Evolutionary conservation across 1,140 invertebrate species (phyloP).

Genomic region (Cotesia typhae): DNA sequence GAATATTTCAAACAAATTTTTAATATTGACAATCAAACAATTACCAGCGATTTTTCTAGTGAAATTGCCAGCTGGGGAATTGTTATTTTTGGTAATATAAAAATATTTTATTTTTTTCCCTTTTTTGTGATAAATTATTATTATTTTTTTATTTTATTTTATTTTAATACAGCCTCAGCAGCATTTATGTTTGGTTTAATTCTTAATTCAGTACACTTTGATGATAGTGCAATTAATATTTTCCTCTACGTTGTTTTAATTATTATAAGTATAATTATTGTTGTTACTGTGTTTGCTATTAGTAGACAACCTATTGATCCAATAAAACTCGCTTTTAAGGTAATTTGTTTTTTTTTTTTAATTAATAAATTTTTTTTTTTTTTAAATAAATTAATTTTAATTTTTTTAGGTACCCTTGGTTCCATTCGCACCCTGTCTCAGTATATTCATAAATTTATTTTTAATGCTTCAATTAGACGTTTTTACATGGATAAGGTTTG

Average conservation of each 20-base stretch:
- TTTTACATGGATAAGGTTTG: conserved; percentile 86
- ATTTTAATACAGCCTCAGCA: conserved; percentile 51
- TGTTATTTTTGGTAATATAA: conserved; percentile 67
- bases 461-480: conserved; percentile 87
- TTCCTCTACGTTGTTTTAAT: conserved; percentile 50
- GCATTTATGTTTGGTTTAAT: conserved; percentile 49
- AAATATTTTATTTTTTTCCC: conserved; percentile 43
- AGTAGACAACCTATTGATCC: conserved; percentile 62
- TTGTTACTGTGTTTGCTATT: conserved; percentile 58
- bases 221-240: conserved; percentile 42
- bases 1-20: conserved; percentile 60
- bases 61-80: conserved; percentile 70
- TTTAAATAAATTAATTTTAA: conserved; percentile 21
- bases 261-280: conserved; percentile 52
- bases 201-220: conserved; percentile 44
- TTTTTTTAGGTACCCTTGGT: conserved; percentile 80
- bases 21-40: conserved; percentile 70
- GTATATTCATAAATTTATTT: conserved; percentile 86
- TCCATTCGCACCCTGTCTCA: conserved; percentile 83
- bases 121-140: conserved; percentile 52
- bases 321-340: conserved; percentile 62
- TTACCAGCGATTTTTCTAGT: conserved; percentile 68
- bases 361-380: conserved; percentile 24
- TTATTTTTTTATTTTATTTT: conserved; percentile 22
- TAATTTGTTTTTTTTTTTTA: conserved; percentile 45